phyloP scores from a whole-genome alignment of 2,113 vertebrate species.

The Petromus typicus region DNA sequence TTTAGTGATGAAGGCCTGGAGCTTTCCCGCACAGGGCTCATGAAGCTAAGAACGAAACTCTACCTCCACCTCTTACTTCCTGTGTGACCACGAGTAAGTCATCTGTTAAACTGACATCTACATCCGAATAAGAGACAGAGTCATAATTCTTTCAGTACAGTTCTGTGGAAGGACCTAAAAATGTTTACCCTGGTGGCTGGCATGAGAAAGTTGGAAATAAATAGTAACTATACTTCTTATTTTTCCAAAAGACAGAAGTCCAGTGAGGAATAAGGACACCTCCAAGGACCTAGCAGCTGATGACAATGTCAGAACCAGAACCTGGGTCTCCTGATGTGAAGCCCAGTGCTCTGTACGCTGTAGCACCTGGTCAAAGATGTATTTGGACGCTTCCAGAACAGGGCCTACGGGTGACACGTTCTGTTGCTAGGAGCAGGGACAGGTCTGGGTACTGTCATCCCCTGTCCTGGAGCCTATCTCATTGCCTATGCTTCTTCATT shows the following conservation, averaged over 20 bases:
- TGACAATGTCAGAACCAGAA: neutral
- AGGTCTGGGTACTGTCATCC: neutral
- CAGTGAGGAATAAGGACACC: neutral
- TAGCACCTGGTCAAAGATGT: neutral
- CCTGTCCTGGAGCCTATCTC: neutral
- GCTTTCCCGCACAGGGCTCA: fast-evolving
- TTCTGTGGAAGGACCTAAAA: neutral
- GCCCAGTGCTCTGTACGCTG: neutral
- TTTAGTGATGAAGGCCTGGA: neutral
- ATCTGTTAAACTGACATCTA: neutral
- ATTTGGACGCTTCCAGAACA: neutral
- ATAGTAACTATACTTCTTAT: neutral
- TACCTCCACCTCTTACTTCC: neutral
- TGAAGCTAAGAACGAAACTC: neutral
- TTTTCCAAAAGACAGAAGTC: neutral
- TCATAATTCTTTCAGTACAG: neutral
- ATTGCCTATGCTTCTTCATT: fast-evolving
- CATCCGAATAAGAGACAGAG: neutral
- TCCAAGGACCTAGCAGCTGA: neutral
- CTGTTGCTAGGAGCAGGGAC: neutral
- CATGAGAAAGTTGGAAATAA: neutral
- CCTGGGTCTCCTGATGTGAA: neutral
- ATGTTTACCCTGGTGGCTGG: neutral
- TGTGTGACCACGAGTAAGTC: neutral
- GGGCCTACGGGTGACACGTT: neutral